A percentile compares a stretch with the other conserved stretches of the same genome.
Conservation (phyloP, 2,888 invertebrate species). For the Meiosimyza platycephala region DNA sequence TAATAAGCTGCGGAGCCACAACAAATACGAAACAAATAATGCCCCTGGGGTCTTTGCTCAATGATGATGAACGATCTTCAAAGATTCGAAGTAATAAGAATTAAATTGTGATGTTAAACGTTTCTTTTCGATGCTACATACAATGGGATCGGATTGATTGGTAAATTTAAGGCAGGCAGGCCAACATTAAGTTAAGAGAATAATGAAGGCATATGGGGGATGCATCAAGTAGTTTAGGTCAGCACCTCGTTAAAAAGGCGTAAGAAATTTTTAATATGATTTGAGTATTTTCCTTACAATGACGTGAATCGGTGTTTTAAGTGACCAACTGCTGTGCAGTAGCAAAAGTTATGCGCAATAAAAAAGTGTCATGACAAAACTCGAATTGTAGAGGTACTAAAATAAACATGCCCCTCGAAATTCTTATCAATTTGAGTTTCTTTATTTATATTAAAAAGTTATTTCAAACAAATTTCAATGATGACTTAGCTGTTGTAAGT, state of each 20-base stretch:
- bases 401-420: too few relatives aligned
- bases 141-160: slow-evolving; percentile 10
- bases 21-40: slow-evolving; percentile 3
- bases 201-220: not conserved
- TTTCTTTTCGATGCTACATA: not conserved
- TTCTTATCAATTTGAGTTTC: too few relatives aligned
- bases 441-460: too few relatives aligned
- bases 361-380: too few relatives aligned
- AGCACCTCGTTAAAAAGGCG: slow-evolving; percentile 44
- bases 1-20: slow-evolving; percentile 41
- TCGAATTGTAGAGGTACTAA: too few relatives aligned
- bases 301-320: too few relatives aligned
- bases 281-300: too few relatives aligned
- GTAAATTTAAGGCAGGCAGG: slow-evolving; percentile 8
- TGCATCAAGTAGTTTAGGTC: slow-evolving; percentile 44
- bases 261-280: slow-evolving; percentile 42
- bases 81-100: slow-evolving; percentile 7
- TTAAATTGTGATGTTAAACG: slow-evolving; percentile 22
- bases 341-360: too few relatives aligned
- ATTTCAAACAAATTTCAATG: too few relatives aligned
- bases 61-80: not conserved
- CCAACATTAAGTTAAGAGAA: not conserved
- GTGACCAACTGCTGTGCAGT: too few relatives aligned
- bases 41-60: slow-evolving; percentile 17
- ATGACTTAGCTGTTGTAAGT: too few relatives aligned